Percentiles rank a stretch among this genome's conserved stretches.
These are phyloP conservation scores for Oreochromis spilurus DNA, from an alignment of 2,113 vertebrate genomes.

Conservation along the genomic window DNA sequence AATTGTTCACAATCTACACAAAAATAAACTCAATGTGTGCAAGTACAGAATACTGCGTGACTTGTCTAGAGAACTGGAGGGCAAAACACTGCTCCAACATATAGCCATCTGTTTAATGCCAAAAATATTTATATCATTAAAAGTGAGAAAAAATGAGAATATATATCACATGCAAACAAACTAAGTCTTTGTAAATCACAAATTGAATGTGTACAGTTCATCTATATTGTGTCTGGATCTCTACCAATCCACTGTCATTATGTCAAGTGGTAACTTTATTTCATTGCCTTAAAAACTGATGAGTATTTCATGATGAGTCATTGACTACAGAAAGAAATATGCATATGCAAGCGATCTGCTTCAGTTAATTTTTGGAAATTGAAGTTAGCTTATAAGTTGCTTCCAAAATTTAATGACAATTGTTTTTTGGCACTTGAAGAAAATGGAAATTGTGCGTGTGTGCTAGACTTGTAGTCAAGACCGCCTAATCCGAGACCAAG, in stretches of 20 bases:
- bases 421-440: background rate
- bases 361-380: background rate
- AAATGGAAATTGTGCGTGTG: background rate
- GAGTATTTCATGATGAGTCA: background rate
- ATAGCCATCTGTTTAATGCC: background rate
- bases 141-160: background rate
- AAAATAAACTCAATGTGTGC: background rate
- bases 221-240: background rate
- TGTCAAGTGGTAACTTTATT: background rate
- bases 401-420: background rate
- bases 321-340: background rate
- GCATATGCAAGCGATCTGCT: background rate
- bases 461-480: too few relatives aligned
- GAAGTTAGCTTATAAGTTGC: background rate
- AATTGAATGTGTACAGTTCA: background rate
- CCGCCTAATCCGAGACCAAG: too few relatives aligned
- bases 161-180: background rate
- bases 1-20: background rate
- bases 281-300: background rate
- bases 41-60: background rate
- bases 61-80: background rate
- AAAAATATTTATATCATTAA: background rate
- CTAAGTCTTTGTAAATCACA: background rate
- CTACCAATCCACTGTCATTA: background rate
- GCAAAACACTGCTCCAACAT: background rate